Evolutionary conservation across 2,113 vertebrate genomes (phyloP), one percentile per base, ranked within the genome.

Genomic region (Zeus faber): DNA sequence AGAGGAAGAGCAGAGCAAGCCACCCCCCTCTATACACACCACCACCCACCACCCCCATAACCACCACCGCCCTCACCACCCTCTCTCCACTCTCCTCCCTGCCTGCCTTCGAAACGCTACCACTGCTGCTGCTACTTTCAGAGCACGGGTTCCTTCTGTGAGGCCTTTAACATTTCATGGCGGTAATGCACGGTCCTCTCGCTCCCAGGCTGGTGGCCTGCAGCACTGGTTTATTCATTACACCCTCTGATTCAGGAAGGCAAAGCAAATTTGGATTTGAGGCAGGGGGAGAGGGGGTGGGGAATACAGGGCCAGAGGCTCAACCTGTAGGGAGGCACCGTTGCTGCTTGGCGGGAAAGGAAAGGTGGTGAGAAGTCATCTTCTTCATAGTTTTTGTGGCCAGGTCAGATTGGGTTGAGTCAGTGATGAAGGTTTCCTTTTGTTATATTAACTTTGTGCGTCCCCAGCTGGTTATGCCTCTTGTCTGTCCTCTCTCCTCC

Each of bases 151-250:
- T 68, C 53, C 57, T 74, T 74, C 69, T 75, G 67, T 51, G 63
- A 76, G 54, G 54, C 72, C 73, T 74, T 88, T 84, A 83, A 84
- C 82, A 85, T 86, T 84, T 84, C 71, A 78, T 81, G 70, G 67
- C 70, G 64, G 79, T 80, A 85, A 85, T 82, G 82, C 72, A 67
- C 18, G 43, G 48, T 21, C 47, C 58, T 64, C 73, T 79, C 58
- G 72, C 50, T 45, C 33, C 33, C 33, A 14, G 1, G 33, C 33
- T 14, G 10, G 27, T 27, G 67, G 82, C 76, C 76, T 76, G 68
- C 60, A 50, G 50, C 74, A 64, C 76, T 87, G 73, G 80, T 74
- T 88, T 84, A 86, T 87, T 89, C 70, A 87, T 85, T 48, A 72
- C 23, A 48, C 53, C 46, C 50, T 22, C n/a, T n/a, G n/a, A n/a